phyloP scores from a whole-genome alignment of 2,113 vertebrate species.

The Ploceus nigricollis region DNA sequence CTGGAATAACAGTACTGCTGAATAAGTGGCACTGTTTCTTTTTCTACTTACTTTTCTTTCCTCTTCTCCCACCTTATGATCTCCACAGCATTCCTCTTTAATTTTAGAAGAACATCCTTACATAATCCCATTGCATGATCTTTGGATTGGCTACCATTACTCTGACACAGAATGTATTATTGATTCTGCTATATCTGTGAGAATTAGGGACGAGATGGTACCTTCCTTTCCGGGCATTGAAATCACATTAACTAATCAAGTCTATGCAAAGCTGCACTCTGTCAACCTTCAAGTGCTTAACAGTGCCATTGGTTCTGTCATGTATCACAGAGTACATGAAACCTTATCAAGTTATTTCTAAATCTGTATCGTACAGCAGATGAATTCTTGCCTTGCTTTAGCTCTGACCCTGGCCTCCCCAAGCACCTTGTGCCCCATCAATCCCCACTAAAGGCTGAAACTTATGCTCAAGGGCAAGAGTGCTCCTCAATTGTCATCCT shows the following conservation, averaged over 20 bases:
- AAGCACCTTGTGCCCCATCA: not conserved
- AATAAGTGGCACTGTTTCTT: not conserved
- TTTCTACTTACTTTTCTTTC: not conserved
- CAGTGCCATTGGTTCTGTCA: not conserved
- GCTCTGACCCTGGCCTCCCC: rapidly evolving
- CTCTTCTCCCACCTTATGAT: not conserved
- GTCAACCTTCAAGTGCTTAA: not conserved
- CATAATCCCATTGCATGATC: not conserved
- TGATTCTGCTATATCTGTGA: not conserved
- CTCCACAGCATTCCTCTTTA: not conserved
- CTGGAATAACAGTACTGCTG: not conserved
- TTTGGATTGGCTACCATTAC: not conserved
- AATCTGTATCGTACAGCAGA: not conserved
- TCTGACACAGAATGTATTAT: not conserved
- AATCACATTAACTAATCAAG: not conserved
- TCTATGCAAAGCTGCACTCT: not conserved
- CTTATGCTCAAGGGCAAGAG: not conserved
- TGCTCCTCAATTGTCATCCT: not conserved
- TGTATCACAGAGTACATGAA: not conserved
- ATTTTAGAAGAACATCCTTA: not conserved
- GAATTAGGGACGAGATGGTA: not conserved
- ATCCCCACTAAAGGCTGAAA: not conserved
- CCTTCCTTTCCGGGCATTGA: not conserved
- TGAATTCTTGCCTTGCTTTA: not conserved
- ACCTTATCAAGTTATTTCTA: not conserved